Evolutionary conservation across 2,888 invertebrate genomes (phyloP), one percentile per base, ranked within the genome.

Genomic region (Diogma glabrata): DNA sequence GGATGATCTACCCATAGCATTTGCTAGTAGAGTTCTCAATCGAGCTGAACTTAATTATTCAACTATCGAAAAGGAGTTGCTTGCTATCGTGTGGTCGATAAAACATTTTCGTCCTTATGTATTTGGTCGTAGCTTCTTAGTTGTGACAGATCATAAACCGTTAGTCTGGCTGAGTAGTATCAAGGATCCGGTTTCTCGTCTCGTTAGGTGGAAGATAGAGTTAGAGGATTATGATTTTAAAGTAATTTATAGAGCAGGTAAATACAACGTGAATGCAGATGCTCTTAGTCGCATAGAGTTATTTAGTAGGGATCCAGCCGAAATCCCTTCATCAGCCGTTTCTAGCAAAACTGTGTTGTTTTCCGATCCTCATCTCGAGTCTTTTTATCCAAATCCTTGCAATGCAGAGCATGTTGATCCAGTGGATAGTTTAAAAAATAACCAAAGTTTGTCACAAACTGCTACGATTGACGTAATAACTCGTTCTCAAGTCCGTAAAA

Each of bases 221-320:
- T 51, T 63, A 5, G 55, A 56, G 19, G 58, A 60, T 45, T 61
- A 56, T 40, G 58, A 60, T n/a, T 62, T 58, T 46, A 54, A 57
- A 24, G 52, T 63, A 4, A 49, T 51, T 1, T 57, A 61, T 38
- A 56, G 57, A 48, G 47, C 55, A 14, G 59, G 59, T 9, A 54
- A 53, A 23, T 8, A n/a, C 36, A 57, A 59, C 23, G 23, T 46
- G 0, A 58, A 56, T 19, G 59, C 59, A 3, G 57, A 58, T 36
- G 52, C 49, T 0, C 24, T 57, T 24, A 19, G 19, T 12, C n/a
- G 49, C 22, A 53, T 46, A 23, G 22, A 52, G n/a, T n/a, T n/a
- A n/a, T n/a, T n/a, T n/a, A n/a, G n/a, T n/a, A n/a, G n/a, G n/a
- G n/a, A n/a, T n/a, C n/a, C n/a, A n/a, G n/a, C n/a, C n/a, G n/a